phyloP scores from a whole-genome alignment of 2,797 vertebrate species.

The Arctocebus calabarensis region DNA sequence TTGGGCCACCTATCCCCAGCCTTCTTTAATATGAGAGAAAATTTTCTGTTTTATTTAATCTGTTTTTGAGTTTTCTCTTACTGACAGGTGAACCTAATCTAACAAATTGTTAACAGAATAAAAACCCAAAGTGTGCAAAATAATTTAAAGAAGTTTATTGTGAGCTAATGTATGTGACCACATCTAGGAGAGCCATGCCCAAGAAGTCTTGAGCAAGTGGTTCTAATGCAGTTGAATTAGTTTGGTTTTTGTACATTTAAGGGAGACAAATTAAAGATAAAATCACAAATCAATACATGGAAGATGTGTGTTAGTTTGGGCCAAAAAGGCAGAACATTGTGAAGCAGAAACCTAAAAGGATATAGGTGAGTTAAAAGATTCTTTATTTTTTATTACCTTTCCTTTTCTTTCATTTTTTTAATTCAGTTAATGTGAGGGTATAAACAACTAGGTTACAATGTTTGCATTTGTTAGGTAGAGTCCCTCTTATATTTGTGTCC shows the following conservation, averaged over 20 bases:
- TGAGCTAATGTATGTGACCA: not conserved
- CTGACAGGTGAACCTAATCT: not conserved
- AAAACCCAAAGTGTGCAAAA: not conserved
- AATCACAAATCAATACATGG: not conserved
- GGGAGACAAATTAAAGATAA: not conserved
- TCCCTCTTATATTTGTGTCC: too few species aligned
- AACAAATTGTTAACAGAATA: not conserved
- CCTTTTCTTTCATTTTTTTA: too few species aligned
- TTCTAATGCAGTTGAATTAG: not conserved
- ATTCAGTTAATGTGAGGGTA: too few species aligned
- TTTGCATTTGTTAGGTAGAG: too few species aligned
- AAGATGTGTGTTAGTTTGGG: not conserved
- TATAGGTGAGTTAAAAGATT: not conserved
- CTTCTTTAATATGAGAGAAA: not conserved
- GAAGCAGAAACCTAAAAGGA: not conserved
- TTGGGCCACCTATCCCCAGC: not conserved
- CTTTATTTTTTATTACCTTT: not conserved
- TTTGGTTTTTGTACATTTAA: not conserved
- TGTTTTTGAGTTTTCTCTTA: not conserved
- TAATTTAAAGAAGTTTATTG: not conserved
- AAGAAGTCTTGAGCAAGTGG: not conserved
- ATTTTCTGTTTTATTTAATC: constrained; percentile 6
- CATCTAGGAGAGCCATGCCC: not conserved
- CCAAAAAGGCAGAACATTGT: not conserved
- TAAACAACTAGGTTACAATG: too few species aligned